A percentile compares a stretch with the other conserved stretches of the same genome.
These are phyloP conservation scores for Aphaenogaster ashmeadi DNA, from an alignment of 1,140 invertebrate species.

Conservation along the genomic window DNA sequence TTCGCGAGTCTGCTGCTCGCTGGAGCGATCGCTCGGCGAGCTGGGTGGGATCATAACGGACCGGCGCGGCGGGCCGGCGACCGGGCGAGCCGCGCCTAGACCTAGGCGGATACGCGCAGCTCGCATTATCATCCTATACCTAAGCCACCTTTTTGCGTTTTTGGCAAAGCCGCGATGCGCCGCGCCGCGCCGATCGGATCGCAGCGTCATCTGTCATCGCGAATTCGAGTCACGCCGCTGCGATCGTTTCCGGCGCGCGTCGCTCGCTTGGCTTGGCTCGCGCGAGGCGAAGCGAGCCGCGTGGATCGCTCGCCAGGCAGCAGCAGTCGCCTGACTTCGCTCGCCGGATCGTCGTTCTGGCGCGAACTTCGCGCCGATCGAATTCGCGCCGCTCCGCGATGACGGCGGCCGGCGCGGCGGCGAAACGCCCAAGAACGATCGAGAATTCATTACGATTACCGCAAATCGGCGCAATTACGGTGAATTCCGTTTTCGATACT, in stretches of 20 bases:
- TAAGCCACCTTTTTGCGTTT: slow-evolving; percentile 71
- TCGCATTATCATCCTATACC: slow-evolving; percentile 39
- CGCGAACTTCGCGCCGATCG: not conserved
- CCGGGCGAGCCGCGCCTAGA: slow-evolving; percentile 81
- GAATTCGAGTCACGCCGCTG: not conserved
- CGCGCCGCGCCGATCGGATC: slow-evolving; percentile 8
- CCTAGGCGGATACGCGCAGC: slow-evolving; percentile 72
- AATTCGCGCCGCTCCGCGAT: not conserved
- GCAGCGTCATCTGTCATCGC: slow-evolving; percentile 70
- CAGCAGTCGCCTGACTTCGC: slow-evolving; percentile 39
- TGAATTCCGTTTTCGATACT: not conserved
- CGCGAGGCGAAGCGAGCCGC: not conserved
- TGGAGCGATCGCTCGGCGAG: slow-evolving; percentile 66
- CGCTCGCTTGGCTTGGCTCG: slow-evolving; percentile 39
- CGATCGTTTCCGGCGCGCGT: slow-evolving; percentile 3
- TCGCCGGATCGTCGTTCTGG: not conserved
- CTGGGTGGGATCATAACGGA: slow-evolving; percentile 81
- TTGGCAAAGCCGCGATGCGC: slow-evolving; percentile 43
- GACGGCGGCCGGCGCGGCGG: too few species aligned
- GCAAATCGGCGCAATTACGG: not conserved
- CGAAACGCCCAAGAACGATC: not conserved
- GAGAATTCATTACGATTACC: not conserved
- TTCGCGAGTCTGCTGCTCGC: slow-evolving; percentile 70
- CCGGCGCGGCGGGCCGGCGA: slow-evolving; percentile 56
- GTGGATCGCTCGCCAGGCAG: slow-evolving; percentile 31